phyloP scores from a whole-genome alignment of 1,140 invertebrate species.

The Diabrotica undecimpunctata region DNA sequence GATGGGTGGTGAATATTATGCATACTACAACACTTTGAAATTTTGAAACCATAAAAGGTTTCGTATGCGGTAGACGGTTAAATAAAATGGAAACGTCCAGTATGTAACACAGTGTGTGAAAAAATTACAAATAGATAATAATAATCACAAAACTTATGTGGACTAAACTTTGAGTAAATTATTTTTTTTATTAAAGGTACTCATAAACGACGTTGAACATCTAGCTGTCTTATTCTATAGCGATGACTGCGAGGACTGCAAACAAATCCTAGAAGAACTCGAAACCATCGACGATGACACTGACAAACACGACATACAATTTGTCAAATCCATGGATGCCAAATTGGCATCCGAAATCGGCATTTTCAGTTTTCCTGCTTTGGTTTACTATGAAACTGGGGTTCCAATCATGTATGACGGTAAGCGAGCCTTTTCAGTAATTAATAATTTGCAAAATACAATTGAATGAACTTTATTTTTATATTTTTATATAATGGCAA shows the following conservation, averaged over 20 bases:
- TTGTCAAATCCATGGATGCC: conserved; percentile 89
- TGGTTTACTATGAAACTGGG: conserved; percentile 89
- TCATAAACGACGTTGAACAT: conserved; percentile 87
- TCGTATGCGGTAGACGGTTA: no score
- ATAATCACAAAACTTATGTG: no score
- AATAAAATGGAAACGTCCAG: no score
- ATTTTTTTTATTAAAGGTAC: conserved; percentile 48
- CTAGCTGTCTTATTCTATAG: conserved; percentile 91
- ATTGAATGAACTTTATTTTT: background rate
- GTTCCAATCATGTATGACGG: conserved; percentile 93
- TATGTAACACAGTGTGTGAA: no score
- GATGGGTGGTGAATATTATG: no score
- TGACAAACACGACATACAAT: conserved; percentile 81
- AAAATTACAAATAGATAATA: no score
- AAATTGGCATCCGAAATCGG: conserved; percentile 86
- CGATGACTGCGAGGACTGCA: conserved; percentile 79
- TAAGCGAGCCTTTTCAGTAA: conserved; percentile 54
- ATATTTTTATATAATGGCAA: no score
- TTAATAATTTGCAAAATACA: conserved; percentile 24
- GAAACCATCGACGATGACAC: conserved; percentile 94
- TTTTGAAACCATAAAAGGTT: no score
- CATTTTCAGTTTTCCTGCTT: conserved; percentile 84
- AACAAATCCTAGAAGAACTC: conserved; percentile 79
- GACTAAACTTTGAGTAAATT: no score
- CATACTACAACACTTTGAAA: no score